A percentile compares a stretch with the other conserved stretches of the same genome.
These are phyloP conservation scores for Agelaius phoeniceus DNA, from an alignment of 2,113 vertebrate genomes.

Conservation along the genomic window DNA sequence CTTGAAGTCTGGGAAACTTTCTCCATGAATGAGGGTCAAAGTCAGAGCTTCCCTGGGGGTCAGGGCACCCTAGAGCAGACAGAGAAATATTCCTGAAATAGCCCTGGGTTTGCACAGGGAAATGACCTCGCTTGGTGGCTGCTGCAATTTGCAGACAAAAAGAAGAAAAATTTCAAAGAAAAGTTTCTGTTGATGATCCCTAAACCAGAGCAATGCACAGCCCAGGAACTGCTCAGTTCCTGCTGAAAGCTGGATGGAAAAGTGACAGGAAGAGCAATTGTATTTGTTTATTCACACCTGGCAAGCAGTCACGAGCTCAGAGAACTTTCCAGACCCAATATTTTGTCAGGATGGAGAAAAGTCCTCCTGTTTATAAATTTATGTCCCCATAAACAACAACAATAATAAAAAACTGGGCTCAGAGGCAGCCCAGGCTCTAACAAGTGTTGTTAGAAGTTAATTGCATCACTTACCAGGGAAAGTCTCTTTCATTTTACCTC, in stretches of 20 bases:
- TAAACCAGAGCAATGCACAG: not conserved
- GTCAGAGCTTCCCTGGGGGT: no score
- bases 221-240: not conserved
- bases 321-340: not conserved
- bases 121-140: not conserved
- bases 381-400: not conserved
- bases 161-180: not conserved
- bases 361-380: not conserved
- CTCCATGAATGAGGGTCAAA: no score
- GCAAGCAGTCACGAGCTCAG: not conserved
- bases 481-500: not conserved
- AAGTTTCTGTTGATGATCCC: not conserved
- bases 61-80: no score
- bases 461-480: not conserved
- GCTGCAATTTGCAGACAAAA: not conserved
- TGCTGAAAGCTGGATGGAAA: not conserved
- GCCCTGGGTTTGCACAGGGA: no score
- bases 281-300: not conserved
- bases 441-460: not conserved
- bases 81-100: no score
- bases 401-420: not conserved
- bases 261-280: fast-evolving
- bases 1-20: no score
- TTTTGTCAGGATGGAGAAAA: not conserved
- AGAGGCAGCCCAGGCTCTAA: not conserved